Evolutionary conservation across 1,140 invertebrate species (phyloP), one percentile per base, ranked within the genome.

Genomic region (Gryon sp.): DNA sequence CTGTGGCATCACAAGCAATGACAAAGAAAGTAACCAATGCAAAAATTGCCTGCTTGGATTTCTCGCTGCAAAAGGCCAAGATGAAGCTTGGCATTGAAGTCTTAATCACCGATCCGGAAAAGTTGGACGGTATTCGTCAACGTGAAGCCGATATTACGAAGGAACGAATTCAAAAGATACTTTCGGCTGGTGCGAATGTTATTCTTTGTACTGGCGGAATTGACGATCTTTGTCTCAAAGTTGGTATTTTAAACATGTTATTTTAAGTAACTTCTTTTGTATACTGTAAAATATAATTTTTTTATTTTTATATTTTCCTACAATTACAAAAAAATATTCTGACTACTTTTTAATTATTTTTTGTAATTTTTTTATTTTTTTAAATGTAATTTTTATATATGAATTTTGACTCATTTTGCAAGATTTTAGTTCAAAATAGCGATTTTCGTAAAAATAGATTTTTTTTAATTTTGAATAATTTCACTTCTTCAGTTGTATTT

Each of bases 1-100:
- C 97, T 0, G 94, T 99, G 1, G 98, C 98, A 4, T 98, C 97
- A 6, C 97, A 99, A 89, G 95, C 95, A 8, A 98, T 98, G 97
- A 93, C 94, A 0, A 97, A 97, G 82, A 95, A 93, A 85, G 93
- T 99, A 52, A 81, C 90, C 0, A 97, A 97, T 85, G 97, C 99
- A 2, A 99, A 99, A 88, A 97, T 99, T 79, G 99, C 98, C 0
- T 99, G 98, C 85, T 89, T 99, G 14, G 99, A 99, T 85, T 99
- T 99, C 85, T 97, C 96, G 15, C 90, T 99, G 8, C 96, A 98
- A 87, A 99, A 99, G 86, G 90, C 94, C 2, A 96, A 96, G 84
- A 99, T 99, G 98, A 99, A 99, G 87, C 90, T 99, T 87, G 99
- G 99, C 36, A 95, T 99, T 34, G 98, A 99, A 88, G 93, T 99